Conservation (phyloP, 2,113 vertebrate species). For the Jacana jacana region DNA sequence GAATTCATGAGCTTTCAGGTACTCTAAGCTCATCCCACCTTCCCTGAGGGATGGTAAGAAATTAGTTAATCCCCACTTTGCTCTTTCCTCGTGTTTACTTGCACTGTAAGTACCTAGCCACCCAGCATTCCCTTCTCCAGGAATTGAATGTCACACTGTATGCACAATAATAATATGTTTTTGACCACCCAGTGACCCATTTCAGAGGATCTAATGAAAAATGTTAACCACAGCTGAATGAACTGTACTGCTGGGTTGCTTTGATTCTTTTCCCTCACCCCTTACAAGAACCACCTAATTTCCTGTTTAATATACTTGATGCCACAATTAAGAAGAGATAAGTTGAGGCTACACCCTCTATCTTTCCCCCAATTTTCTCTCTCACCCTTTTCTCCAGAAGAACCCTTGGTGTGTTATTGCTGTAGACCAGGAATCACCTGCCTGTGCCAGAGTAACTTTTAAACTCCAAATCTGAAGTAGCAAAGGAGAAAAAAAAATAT, state of each 20-base stretch:
- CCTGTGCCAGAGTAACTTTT: background rate
- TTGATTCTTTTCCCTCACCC: background rate
- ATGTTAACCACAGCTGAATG: background rate
- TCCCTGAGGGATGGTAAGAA: background rate
- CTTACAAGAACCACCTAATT: background rate
- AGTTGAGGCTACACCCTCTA: background rate
- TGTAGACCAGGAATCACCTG: background rate
- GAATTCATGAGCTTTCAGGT: background rate
- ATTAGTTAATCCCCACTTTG: background rate
- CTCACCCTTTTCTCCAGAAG: background rate
- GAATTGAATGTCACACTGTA: background rate
- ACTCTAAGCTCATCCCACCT: rapidly evolving
- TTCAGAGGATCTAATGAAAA: conserved; percentile 14
- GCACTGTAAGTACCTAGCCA: background rate
- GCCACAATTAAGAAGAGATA: background rate
- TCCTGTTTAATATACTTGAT: background rate
- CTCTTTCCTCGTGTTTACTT: background rate
- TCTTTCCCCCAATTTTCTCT: background rate
- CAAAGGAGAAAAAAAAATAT: background rate
- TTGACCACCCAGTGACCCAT: conserved; percentile 7
- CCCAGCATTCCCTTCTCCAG: background rate
- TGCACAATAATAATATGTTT: background rate
- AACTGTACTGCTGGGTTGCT: background rate
- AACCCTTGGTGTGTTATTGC: background rate
- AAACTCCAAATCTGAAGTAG: background rate